Base-by-base conservation (phyloP, 2,113 vertebrate genomes). In the Strix uralensis region DNA sequence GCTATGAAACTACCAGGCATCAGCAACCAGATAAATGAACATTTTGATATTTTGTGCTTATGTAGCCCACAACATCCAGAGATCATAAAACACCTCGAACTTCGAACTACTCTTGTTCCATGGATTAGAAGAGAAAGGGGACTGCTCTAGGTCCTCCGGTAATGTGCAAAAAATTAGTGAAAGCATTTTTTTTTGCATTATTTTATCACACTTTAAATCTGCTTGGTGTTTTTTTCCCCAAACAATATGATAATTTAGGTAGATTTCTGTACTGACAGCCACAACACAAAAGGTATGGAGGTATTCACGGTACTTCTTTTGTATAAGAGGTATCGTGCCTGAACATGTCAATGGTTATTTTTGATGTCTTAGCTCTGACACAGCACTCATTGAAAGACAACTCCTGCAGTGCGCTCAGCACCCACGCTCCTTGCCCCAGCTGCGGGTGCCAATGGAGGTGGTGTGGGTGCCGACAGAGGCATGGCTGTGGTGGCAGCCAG, bases 401-500 rank as follows among this genome's bases (percentile, higher is more conserved):
- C 32, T 91, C 85, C 81, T 25, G 66, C 55, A 72, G 84, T 2
- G 0, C 0, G 2, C 57, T 85, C 62, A 27, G 81, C 81, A 80
- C 78, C 85, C 65, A 83, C 5, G 2, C 29, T 88, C 54, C 61
- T 58, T 21, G 0, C 26, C 27, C 82, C 1, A 11, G 42, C 62
- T 73, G 36, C 2, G 9, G 63, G 52, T 62, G 77, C 88, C 0
- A 0, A 20, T 30, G 51, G 14, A 44, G 54, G 13, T 15, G 51
- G 19, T 57, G 5, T 22, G 40, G 11, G 22, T 79, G 72, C 44
- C 5, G 30, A 14, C 38, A 29, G 63, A 69, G 25, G 22, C 63
- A 17, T 36, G 51, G 58, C 38, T 38, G n/a, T 29, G 1, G 1
- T 0, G 2, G 34, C 62, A 93, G 65, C 23, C 0, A 0, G 25